A percentile compares a stretch with the other conserved stretches of the same genome.
Conservation (phyloP, 2,113 vertebrate species). For the Hiodon tergisus region DNA sequence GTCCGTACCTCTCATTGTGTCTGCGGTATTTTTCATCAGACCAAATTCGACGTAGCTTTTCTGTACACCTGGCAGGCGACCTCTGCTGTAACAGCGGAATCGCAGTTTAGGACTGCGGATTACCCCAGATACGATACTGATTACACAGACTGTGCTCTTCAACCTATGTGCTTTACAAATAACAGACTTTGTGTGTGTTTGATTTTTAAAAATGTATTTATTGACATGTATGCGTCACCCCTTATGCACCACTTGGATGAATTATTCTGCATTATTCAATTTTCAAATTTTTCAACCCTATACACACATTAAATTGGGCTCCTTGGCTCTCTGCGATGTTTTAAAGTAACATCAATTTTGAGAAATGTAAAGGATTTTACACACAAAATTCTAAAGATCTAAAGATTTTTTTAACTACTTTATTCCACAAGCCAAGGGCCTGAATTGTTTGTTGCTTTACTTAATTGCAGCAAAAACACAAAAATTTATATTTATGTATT, state of each 20-base stretch:
- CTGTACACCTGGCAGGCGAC: background rate
- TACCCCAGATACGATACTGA: background rate
- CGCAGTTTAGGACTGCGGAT: background rate
- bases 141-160: slow-evolving; percentile 17
- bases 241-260: slow-evolving; percentile 53
- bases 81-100: background rate
- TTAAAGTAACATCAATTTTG: background rate
- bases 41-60: slow-evolving; percentile 13
- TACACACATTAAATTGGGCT: slow-evolving; percentile 7
- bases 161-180: slow-evolving; percentile 23
- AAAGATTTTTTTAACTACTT: too few species aligned
- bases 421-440: background rate
- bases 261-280: slow-evolving; percentile 7
- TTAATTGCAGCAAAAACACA: too few species aligned
- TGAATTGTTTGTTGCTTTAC: background rate
- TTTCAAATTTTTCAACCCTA: slow-evolving; percentile 1
- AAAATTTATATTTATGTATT: too few species aligned
- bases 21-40: background rate
- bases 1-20: background rate
- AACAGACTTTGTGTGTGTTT: slow-evolving; percentile 1
- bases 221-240: slow-evolving; percentile 39
- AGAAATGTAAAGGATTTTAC: too few species aligned
- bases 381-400: too few species aligned
- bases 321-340: background rate
- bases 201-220: slow-evolving; percentile 42